These are phyloP conservation scores for Pangasius larnaudii DNA, from an alignment of 2,797 vertebrate species.

Conservation along the genomic window DNA sequence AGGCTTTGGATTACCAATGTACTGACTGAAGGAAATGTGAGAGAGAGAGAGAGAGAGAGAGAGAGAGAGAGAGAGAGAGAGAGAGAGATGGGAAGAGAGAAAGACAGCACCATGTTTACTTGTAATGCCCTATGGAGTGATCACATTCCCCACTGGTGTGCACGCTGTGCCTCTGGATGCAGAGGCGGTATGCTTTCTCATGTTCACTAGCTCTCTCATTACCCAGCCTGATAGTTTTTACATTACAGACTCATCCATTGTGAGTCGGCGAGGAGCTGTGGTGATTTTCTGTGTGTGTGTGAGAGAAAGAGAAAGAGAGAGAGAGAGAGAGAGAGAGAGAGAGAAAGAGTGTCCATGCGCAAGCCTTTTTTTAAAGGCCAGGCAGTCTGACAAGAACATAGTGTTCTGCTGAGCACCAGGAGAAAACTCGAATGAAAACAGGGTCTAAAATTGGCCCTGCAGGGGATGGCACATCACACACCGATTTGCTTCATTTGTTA, in stretches of 20 bases:
- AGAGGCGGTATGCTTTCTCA: constrained; percentile 19
- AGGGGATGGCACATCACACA: constrained; percentile 46
- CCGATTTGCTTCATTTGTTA: constrained; percentile 44
- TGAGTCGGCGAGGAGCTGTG: neutral
- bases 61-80: neutral
- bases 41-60: neutral
- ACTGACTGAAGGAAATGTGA: neutral
- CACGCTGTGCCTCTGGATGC: constrained; percentile 16
- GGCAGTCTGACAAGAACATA: constrained; percentile 55
- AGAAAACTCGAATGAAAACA: constrained; percentile 50
- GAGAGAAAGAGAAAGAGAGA: neutral
- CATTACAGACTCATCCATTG: constrained; percentile 41
- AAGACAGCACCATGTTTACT: constrained; percentile 3
- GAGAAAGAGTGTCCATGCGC: neutral
- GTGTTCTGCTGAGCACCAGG: constrained; percentile 43
- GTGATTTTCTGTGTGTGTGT: constrained; percentile 16
- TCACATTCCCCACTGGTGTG: neutral
- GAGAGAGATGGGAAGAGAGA: neutral
- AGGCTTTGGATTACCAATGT: neutral
- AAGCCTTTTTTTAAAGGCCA: constrained; percentile 32
- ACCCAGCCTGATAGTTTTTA: constrained; percentile 39
- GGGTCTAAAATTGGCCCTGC: constrained; percentile 48
- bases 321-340: neutral
- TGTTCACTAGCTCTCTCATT: constrained; percentile 31
- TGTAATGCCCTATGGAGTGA: constrained; percentile 25